Conservation (phyloP, 2,888 invertebrate species). For the Dryomyza anilis region DNA sequence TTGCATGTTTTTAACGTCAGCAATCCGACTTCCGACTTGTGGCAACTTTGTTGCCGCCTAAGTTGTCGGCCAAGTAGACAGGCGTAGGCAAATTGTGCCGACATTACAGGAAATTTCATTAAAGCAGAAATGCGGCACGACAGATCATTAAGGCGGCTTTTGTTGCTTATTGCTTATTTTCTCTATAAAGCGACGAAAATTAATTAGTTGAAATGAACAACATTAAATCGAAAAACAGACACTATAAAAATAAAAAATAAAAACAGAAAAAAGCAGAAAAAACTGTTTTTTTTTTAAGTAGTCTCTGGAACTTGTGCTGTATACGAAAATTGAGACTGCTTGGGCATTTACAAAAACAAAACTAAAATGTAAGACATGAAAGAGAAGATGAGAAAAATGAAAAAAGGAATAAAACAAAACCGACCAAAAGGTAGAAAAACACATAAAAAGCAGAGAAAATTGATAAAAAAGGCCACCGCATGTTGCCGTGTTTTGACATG, state of each 20-base stretch:
- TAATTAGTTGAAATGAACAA: background rate
- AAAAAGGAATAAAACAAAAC: background rate
- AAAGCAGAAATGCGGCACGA: background rate
- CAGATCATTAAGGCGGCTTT: background rate
- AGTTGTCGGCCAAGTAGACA: too few species aligned
- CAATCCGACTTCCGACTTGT: conserved; percentile 3
- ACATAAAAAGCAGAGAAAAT: too few species aligned
- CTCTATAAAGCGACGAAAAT: background rate
- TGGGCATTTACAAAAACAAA: background rate
- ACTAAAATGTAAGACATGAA: background rate
- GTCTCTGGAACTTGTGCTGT: too few species aligned
- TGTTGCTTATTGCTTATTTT: too few species aligned
- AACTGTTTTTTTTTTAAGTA: too few species aligned
- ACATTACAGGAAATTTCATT: background rate
- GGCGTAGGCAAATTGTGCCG: conserved; percentile 16
- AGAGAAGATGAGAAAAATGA: background rate
- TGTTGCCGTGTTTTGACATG: conserved; percentile 59
- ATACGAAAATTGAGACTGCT: background rate
- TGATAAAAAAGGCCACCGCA: conserved; percentile 24
- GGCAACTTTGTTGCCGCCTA: conserved; percentile 28
- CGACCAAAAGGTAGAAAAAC: background rate
- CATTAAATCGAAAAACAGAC: background rate
- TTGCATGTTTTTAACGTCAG: conserved; percentile 28
- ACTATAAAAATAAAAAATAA: background rate
- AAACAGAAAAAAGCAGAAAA: background rate